Percentiles rank a stretch among this genome's conserved stretches.
These are phyloP conservation scores for Galerucella pusilla DNA, from an alignment of 2,888 invertebrate species.

Conservation along the genomic window DNA sequence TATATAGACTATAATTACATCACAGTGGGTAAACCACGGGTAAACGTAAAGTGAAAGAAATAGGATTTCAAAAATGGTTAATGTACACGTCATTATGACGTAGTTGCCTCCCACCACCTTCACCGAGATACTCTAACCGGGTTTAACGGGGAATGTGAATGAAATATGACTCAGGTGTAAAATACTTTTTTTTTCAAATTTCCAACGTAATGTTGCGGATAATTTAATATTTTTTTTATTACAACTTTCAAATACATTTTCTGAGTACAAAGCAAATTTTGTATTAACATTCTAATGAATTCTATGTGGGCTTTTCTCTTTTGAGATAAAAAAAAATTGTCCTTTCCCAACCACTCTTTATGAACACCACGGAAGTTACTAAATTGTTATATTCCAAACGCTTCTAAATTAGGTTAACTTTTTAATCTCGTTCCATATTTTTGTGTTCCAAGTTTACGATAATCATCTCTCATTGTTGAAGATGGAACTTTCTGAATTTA, in stretches of 20 bases:
- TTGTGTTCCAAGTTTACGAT: background rate
- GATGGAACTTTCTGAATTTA: conserved; percentile 1
- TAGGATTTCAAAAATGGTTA: too few species aligned
- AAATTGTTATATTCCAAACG: background rate
- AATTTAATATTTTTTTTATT: conserved; percentile 8
- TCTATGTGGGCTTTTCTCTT: background rate
- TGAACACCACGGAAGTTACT: background rate
- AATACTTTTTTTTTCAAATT: background rate
- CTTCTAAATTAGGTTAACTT: too few species aligned
- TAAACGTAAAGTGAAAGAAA: too few species aligned
- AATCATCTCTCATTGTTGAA: background rate
- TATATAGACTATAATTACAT: too few species aligned
- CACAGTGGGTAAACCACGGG: too few species aligned
- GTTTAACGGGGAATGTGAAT: too few species aligned
- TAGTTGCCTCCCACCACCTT: too few species aligned
- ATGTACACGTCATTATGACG: too few species aligned
- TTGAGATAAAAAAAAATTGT: background rate
- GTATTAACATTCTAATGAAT: background rate
- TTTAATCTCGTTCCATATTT: background rate
- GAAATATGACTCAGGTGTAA: background rate
- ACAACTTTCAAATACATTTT: background rate
- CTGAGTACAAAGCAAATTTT: background rate
- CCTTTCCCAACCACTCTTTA: background rate
- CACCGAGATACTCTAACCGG: too few species aligned
- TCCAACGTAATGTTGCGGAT: background rate